phyloP scores from a whole-genome alignment of 2,113 vertebrate species.

The Caranx melampygus region DNA sequence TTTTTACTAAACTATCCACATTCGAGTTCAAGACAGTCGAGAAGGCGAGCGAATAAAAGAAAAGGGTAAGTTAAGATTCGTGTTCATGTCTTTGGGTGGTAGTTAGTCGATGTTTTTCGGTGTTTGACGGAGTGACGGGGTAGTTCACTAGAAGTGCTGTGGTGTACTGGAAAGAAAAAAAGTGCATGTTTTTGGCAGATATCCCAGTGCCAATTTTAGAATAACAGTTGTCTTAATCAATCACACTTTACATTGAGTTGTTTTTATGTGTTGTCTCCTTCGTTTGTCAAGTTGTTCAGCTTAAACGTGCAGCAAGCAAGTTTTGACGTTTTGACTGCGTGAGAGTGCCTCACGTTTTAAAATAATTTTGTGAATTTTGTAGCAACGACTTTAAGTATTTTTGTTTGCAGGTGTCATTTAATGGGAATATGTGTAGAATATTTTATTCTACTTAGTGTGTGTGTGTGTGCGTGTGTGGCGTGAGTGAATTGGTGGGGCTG shows the following conservation, averaged over 20 bases:
- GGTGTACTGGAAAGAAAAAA: slow-evolving; percentile 39
- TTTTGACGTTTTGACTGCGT: slow-evolving; percentile 35
- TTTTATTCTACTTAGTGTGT: not conserved
- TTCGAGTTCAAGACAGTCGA: slow-evolving; percentile 84
- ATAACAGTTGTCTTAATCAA: slow-evolving; percentile 66
- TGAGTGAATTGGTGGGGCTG: slow-evolving; percentile 4
- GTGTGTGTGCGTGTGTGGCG: slow-evolving; percentile 14
- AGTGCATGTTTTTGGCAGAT: slow-evolving; percentile 65
- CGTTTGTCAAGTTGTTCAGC: slow-evolving; percentile 45
- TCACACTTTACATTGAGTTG: slow-evolving; percentile 13
- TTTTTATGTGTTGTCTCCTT: slow-evolving; percentile 11
- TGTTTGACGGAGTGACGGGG: slow-evolving; percentile 29
- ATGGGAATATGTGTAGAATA: not conserved
- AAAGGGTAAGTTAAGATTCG: slow-evolving; percentile 81
- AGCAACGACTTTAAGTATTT: not conserved
- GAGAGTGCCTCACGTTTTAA: not conserved
- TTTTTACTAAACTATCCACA: slow-evolving; percentile 85
- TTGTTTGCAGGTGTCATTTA: not conserved
- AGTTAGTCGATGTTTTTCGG: slow-evolving; percentile 12
- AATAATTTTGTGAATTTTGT: not conserved
- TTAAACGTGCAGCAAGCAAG: slow-evolving; percentile 26
- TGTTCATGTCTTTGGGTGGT: not conserved
- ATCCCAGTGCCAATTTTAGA: slow-evolving; percentile 75
- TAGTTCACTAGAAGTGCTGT: slow-evolving; percentile 29
- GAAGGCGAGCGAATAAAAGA: slow-evolving; percentile 86